Conservation (phyloP, 2,113 vertebrate genomes). For the Semicossyphus pulcher region DNA sequence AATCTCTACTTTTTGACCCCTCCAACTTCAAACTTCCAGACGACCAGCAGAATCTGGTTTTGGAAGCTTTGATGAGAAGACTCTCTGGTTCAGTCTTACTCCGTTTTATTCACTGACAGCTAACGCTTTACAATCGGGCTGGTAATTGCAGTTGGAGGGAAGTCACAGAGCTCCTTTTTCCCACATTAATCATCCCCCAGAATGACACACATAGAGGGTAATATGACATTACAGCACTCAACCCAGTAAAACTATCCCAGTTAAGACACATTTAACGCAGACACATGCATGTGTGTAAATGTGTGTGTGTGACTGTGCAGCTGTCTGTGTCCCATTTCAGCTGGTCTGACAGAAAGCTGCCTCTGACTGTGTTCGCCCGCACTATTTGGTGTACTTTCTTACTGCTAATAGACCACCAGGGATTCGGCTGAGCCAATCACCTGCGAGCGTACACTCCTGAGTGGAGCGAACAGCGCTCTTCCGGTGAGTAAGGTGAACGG, state of each 20-base stretch:
- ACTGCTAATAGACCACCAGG: constrained; percentile 75
- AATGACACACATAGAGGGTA: not conserved
- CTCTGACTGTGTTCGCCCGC: constrained; percentile 45
- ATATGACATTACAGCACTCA: constrained; percentile 3
- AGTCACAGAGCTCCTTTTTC: not conserved
- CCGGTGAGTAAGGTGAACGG: constrained; percentile 53
- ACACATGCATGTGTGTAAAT: constrained; percentile 21
- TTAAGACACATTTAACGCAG: constrained; percentile 28
- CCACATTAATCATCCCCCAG: constrained; percentile 11
- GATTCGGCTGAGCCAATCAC: constrained; percentile 70
- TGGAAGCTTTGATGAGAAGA: no score
- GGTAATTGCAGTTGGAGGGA: not conserved
- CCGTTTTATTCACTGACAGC: constrained; percentile 6
- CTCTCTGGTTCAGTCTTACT: not conserved
- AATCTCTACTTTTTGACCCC: not conserved
- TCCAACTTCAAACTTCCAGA: not conserved
- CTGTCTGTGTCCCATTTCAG: constrained; percentile 45
- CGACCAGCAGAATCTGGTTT: not conserved
- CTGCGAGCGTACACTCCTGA: constrained; percentile 51
- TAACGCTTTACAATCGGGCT: not conserved
- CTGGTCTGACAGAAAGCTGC: constrained; percentile 52
- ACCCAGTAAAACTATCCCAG: constrained; percentile 22
- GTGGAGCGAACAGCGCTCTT: constrained; percentile 60
- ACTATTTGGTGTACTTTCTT: constrained; percentile 54
- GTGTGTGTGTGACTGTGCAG: constrained; percentile 32